These are phyloP conservation scores for Ophthalmolycus amberensis DNA, from an alignment of 2,113 vertebrate genomes.

Conservation along the genomic window DNA sequence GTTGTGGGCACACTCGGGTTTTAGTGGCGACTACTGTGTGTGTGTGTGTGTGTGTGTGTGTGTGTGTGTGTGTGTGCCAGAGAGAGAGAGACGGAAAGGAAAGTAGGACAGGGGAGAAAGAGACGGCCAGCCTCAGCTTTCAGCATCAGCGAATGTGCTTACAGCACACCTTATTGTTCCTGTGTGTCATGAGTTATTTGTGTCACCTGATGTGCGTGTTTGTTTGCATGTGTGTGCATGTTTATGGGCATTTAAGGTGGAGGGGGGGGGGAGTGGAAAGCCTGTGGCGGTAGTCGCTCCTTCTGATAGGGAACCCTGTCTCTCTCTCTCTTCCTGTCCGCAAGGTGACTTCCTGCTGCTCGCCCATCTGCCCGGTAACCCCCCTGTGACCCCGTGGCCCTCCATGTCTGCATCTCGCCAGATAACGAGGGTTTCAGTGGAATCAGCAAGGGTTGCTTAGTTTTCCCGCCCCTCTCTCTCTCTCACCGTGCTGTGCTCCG, in stretches of 20 bases:
- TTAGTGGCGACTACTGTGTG: constrained; percentile 62
- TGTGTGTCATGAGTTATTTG: constrained; percentile 76
- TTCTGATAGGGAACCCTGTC: constrained; percentile 62
- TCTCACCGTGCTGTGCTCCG: constrained; percentile 52
- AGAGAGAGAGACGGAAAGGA: constrained; percentile 45
- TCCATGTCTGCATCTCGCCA: constrained; percentile 67
- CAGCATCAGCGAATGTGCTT: constrained; percentile 73
- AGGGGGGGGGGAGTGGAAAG: neutral
- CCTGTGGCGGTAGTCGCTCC: constrained; percentile 42
- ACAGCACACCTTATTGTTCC: constrained; percentile 72
- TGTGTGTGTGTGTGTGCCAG: constrained; percentile 12
- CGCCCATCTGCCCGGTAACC: constrained; percentile 88
- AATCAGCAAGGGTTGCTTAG: constrained; percentile 55
- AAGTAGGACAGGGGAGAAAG: constrained; percentile 69
- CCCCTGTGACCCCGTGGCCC: constrained; percentile 75
- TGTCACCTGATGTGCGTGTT: constrained; percentile 65
- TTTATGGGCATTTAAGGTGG: no score
- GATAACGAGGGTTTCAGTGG: constrained; percentile 78
- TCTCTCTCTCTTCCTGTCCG: constrained; percentile 77
- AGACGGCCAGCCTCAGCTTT: constrained; percentile 61
- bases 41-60: constrained; percentile 34
- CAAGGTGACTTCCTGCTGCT: constrained; percentile 83
- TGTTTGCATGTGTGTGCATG: no score
- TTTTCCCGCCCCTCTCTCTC: constrained; percentile 49
- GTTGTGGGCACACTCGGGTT: constrained; percentile 65